Percentiles rank a stretch among this genome's conserved stretches.
Evolutionary conservation across 2,113 vertebrate genomes (phyloP).

Genomic region (Ardeotis arabs): DNA sequence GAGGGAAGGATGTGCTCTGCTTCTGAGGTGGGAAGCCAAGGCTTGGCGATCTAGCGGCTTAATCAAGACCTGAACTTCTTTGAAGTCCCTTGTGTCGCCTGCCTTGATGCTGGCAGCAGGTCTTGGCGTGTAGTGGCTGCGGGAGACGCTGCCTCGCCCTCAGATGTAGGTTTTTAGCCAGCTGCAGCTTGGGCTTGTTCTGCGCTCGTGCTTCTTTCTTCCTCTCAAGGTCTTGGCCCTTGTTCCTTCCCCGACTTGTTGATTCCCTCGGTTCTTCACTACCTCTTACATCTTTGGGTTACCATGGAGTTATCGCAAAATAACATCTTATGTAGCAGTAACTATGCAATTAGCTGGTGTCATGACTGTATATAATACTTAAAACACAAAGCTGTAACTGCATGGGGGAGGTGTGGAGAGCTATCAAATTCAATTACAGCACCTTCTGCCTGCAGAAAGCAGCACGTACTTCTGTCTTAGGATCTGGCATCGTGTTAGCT

Average conservation of each 20-base stretch:
- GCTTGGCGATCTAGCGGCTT: neutral
- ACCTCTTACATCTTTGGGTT: slow-evolving; percentile 66
- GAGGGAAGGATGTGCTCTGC: neutral
- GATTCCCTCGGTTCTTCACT: slow-evolving; percentile 53
- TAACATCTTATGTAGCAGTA: slow-evolving; percentile 67
- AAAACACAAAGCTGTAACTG: slow-evolving; percentile 68
- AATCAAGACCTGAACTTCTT: neutral
- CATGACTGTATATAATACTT: slow-evolving; percentile 72
- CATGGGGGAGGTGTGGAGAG: slow-evolving; percentile 70
- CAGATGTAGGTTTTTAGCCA: neutral
- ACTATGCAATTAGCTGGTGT: slow-evolving; percentile 61
- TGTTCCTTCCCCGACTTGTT: slow-evolving; percentile 65
- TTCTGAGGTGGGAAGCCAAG: neutral
- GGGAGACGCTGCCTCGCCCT: neutral
- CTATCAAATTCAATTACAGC: slow-evolving; percentile 64
- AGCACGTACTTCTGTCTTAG: slow-evolving; percentile 65
- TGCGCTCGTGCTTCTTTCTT: slow-evolving; percentile 13
- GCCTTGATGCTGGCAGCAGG: fast-evolving
- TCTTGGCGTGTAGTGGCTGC: neutral
- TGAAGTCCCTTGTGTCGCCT: neutral
- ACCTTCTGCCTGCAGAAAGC: slow-evolving; percentile 68
- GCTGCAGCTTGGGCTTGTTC: neutral
- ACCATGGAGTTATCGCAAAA: slow-evolving; percentile 71
- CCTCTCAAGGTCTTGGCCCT: slow-evolving; percentile 52
- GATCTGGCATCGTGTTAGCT: slow-evolving; percentile 67